Evolutionary conservation across 1,140 invertebrate species (phyloP).

Genomic region (Uloborus diversus): DNA sequence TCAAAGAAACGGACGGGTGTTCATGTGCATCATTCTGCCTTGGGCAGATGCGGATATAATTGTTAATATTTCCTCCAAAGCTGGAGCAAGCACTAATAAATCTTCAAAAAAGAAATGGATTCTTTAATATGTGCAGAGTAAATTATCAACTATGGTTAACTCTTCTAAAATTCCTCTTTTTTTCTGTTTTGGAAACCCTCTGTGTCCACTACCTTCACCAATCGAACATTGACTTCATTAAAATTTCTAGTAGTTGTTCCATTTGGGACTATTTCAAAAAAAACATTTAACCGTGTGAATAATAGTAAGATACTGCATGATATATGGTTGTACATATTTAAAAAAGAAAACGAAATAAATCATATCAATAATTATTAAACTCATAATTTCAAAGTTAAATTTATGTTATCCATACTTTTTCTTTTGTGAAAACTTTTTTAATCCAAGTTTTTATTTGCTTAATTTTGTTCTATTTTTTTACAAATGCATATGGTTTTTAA

Average conservation of each 20-base stretch:
- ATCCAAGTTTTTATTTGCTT: no score
- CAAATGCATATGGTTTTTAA: no score
- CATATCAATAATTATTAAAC: no score
- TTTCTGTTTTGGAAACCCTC: background rate
- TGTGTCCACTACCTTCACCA: background rate
- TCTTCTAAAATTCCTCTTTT: slow-evolving; percentile 4
- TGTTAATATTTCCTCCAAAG: slow-evolving; percentile 53
- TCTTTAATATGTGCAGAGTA: slow-evolving; percentile 3
- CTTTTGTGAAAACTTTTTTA: no score
- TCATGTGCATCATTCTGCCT: slow-evolving; percentile 93
- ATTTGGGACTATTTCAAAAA: slow-evolving; percentile 19
- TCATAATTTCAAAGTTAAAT: no score
- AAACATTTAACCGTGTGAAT: slow-evolving; percentile 1
- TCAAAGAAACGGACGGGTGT: slow-evolving; percentile 79
- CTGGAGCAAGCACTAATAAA: background rate
- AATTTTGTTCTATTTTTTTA: no score
- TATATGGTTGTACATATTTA: background rate
- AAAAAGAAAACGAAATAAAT: no score
- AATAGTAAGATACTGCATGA: no score
- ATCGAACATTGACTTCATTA: background rate
- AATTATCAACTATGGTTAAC: background rate
- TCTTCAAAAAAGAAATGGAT: slow-evolving; percentile 44
- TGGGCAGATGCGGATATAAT: slow-evolving; percentile 75
- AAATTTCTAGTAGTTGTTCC: slow-evolving; percentile 14
- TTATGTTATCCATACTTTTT: no score